Base-by-base conservation (phyloP, 2,797 vertebrate genomes). In the Danio choprae region DNA sequence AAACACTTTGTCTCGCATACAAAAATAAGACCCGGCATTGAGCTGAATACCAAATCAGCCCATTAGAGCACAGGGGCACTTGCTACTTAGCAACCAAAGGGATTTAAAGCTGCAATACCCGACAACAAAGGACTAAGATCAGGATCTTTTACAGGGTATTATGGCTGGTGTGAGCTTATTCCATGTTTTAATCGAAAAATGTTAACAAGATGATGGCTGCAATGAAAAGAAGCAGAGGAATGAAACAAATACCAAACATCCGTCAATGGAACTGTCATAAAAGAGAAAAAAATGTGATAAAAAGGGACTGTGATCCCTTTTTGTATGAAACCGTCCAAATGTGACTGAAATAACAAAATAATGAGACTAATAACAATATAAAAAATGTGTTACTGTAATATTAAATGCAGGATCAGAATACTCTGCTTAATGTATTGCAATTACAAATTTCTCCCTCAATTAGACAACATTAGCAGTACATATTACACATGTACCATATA, bases 1-100 rank as follows among this genome's bases (percentile, higher is more conserved):
- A 98, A 98, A 97, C 96, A 98, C 97, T 97, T 97, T 97, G 97
- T 97, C 96, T 98, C 95, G 96, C 96, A 97, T 97, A 96, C 96
- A 97, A 96, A 98, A 98, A 98, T 96, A 97, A 95, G 95, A 96
- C 92, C 94, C 96, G 93, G 96, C 92, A 94, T 95, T 92, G 92
- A 92, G 92, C 91, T 76, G 97, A 98, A 98, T 98, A 98, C 96
- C 93, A 97, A 98, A 99, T 97, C 96, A 97, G 95, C 94, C 96
- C 95, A 96, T 97, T 97, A 97, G 95, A 95, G 96, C 95, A 95
- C 92, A 92, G 95, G 91, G 95, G 88, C 96, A 95, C 93, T 93
- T 90, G 96, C 97, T 98, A 95, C 97, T 97, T 96, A 97, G 96
- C 96, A 98, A 98, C 97, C 90, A 92, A 93, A 94, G 95, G 95